Evolutionary conservation across 1,140 invertebrate genomes (phyloP), one percentile per base, ranked within the genome.

Genomic region (Drosophila bocki): DNA sequence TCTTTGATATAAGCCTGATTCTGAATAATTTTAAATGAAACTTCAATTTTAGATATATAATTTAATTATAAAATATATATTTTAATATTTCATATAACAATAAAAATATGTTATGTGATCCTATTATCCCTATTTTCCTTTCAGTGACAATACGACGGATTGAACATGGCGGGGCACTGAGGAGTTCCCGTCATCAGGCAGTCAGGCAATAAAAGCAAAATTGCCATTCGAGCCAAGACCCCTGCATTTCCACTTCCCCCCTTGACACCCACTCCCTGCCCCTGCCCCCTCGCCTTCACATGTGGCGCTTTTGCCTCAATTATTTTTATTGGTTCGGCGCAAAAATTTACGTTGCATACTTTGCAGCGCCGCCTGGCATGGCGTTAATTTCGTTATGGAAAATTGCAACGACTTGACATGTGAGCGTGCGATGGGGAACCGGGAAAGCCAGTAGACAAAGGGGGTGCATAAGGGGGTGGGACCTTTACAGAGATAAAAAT

Each of bases 311-410:
- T 87, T 83, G 84, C 84, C 71, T 83, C 84, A 87, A 87, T 87
- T 87, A 86, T 88, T 87, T 87, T 88, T 88, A 87, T 87, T 87
- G 84, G 84, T 82, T 79, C 68, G 84, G 77, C 76, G 72, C 84
- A 87, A 74, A 82, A 87, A 87, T 88, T 80, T 87, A 88, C 81
- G 84, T 88, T 87, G 84, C 84, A 88, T 87, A 87, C 77, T 87
- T 88, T 75, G 59, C 82, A 75, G 82, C 80, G 63, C 80, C 63
- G 51, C 42, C 80, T 65, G 74, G 61, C 81, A 60, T 71, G 71
- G 83, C 83, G 83, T 87, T 86, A 87, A 87, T 87, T 87, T 87
- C 80, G 80, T 87, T 87, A 87, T 83, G 83, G 83, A 86, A 79
- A 87, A 87, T 80, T 87, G 80, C 83, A 87, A 56, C 68, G 68